phyloP scores from a whole-genome alignment of 2,797 vertebrate genomes.

The Hypotaenidia okinawae region DNA sequence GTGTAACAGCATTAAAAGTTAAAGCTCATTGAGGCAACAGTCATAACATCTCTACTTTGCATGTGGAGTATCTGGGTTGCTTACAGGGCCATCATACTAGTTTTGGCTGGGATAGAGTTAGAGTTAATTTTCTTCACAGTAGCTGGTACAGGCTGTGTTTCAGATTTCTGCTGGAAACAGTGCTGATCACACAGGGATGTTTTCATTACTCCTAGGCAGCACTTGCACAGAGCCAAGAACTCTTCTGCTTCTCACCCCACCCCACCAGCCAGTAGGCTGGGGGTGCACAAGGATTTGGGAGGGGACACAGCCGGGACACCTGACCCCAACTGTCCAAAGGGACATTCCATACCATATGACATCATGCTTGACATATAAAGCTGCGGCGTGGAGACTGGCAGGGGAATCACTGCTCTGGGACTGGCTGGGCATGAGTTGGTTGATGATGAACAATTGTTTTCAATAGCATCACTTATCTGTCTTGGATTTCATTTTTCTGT shows the following conservation, averaged over 20 bases:
- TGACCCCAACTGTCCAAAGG: not conserved
- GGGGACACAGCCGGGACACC: not conserved
- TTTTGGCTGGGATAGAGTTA: not conserved
- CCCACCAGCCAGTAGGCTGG: not conserved
- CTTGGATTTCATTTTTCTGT: not conserved
- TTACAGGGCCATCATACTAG: not conserved
- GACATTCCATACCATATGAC: not conserved
- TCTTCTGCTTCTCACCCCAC: not conserved
- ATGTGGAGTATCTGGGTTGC: accelerated
- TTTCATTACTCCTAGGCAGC: not conserved
- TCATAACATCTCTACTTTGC: not conserved
- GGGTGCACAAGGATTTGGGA: not conserved
- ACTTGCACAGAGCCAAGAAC: not conserved
- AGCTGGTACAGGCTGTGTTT: not conserved
- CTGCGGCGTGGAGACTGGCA: no score
- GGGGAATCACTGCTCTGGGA: not conserved
- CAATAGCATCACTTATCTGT: not conserved
- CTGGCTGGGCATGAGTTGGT: not conserved
- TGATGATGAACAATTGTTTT: not conserved
- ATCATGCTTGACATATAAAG: not conserved
- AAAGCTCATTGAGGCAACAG: not conserved
- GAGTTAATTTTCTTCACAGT: not conserved
- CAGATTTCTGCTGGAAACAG: no score
- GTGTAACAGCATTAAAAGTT: not conserved
- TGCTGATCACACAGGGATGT: not conserved